phyloP scores from a whole-genome alignment of 2,888 invertebrate genomes.

The Dryobotodes eremita region DNA sequence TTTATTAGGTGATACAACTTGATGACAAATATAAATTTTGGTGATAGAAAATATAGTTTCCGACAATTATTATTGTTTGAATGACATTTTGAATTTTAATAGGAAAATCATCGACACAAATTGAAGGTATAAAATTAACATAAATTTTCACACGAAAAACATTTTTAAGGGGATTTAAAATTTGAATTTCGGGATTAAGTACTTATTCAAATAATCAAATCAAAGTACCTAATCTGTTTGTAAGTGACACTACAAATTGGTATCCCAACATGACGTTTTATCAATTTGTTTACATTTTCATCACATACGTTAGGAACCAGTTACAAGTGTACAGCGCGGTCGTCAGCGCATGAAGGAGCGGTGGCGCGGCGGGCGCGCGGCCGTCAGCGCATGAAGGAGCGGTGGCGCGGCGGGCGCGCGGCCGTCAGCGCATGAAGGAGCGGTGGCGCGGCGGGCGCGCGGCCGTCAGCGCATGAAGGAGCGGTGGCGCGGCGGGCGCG shows the following conservation, averaged over 20 bases:
- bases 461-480: no score
- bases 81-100: not conserved
- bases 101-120: not conserved
- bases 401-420: no score
- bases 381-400: no score
- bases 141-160: not conserved
- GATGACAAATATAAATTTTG: no score
- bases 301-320: not conserved
- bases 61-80: not conserved
- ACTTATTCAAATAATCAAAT: not conserved
- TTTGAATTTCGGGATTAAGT: not conserved
- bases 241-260: not conserved
- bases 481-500: no score
- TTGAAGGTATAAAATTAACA: not conserved
- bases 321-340: not conserved
- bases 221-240: not conserved
- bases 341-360: conserved; percentile 84
- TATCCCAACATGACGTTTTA: not conserved
- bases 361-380: conserved; percentile 83
- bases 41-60: no score
- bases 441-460: no score
- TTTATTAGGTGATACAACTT: no score
- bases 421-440: no score
- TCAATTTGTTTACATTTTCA: not conserved
- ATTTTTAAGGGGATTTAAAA: not conserved